phyloP scores from a whole-genome alignment of 2,797 vertebrate genomes.

The Spinus pinus region DNA sequence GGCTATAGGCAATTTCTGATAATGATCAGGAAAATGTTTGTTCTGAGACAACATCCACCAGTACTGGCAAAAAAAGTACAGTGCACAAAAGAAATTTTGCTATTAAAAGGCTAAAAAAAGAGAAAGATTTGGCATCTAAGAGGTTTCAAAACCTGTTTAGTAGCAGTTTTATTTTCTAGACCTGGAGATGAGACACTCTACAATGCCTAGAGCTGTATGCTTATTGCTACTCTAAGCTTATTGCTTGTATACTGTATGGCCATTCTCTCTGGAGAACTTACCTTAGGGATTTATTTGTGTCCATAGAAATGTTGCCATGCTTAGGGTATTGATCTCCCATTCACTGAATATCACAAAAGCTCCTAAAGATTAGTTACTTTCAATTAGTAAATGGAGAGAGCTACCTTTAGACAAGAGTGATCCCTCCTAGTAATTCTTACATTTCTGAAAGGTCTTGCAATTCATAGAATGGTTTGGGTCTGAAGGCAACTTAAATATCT shows the following conservation, averaged over 20 bases:
- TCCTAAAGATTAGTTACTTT: background rate
- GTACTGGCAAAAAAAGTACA: background rate
- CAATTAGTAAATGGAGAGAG: background rate
- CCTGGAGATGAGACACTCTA: background rate
- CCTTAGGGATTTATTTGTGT: background rate
- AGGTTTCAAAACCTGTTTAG: background rate
- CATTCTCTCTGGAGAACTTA: background rate
- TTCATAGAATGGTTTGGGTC: background rate
- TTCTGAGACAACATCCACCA: rapidly evolving
- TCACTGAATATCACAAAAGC: background rate
- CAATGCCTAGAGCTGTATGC: background rate
- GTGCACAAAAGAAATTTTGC: background rate
- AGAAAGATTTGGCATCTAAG: background rate
- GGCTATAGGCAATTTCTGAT: background rate
- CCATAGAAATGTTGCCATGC: background rate
- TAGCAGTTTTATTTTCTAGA: background rate
- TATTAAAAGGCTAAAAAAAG: background rate
- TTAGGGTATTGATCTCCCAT: background rate
- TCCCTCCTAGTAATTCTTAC: background rate
- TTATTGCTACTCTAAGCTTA: background rate
- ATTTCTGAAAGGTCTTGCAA: background rate
- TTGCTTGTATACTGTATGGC: background rate
- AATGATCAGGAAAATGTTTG: background rate
- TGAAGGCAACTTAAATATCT: background rate
- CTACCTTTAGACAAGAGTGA: background rate